Evolutionary conservation across 2,113 vertebrate species (phyloP).

Genomic region (Pseudorasbora parva): DNA sequence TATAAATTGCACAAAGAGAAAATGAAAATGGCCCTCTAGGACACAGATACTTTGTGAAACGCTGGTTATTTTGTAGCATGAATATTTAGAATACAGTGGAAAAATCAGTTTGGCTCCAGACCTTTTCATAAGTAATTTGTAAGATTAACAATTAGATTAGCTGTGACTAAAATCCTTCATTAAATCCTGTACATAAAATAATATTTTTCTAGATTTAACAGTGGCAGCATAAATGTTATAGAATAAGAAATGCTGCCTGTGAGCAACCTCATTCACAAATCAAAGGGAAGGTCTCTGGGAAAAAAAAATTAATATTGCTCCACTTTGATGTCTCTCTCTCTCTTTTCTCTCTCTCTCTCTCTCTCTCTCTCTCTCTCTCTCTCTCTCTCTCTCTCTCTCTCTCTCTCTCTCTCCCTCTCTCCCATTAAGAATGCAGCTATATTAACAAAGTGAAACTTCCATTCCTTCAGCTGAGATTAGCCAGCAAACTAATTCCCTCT

Average conservation of each 20-base stretch:
- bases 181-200: neutral
- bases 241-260: neutral
- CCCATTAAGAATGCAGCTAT: slow-evolving; percentile 66
- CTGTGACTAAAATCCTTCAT: neutral
- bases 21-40: neutral
- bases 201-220: neutral
- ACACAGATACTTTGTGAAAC: neutral
- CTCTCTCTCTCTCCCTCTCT: slow-evolving; percentile 38
- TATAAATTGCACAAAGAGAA: neutral
- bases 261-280: slow-evolving; percentile 45
- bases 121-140: neutral
- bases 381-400: neutral
- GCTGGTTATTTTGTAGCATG: neutral
- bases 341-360: no score
- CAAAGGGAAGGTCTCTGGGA: slow-evolving; percentile 16
- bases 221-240: neutral
- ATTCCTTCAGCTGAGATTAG: slow-evolving; percentile 73
- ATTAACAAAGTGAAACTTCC: slow-evolving; percentile 71
- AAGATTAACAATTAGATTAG: neutral
- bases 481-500: slow-evolving; percentile 76
- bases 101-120: neutral
- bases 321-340: slow-evolving; percentile 22
- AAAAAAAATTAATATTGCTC: slow-evolving; percentile 39
- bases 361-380: no score
- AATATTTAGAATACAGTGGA: neutral